Evolutionary conservation across 2,888 invertebrate genomes (phyloP).

Genomic region (Callyntrura guangdongensis): DNA sequence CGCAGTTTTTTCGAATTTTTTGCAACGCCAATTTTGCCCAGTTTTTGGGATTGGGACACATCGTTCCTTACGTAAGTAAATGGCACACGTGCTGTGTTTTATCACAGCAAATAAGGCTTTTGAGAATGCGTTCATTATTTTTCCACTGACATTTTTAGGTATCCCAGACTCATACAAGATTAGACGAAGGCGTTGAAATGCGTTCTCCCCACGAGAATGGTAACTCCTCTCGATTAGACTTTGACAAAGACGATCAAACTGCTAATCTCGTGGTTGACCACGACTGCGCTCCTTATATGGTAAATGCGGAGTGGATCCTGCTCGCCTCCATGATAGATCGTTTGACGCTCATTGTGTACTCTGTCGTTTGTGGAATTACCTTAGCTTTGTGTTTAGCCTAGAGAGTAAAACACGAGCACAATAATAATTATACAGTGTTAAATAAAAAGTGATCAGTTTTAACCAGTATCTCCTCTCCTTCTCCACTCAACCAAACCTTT

Average conservation of each 20-base stretch:
- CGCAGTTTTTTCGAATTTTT: constrained; percentile 85
- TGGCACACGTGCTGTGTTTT: not conserved
- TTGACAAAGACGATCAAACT: constrained; percentile 82
- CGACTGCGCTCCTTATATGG: constrained; percentile 78
- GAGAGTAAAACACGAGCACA: not conserved
- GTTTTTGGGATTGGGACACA: constrained; percentile 84
- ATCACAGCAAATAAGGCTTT: not conserved
- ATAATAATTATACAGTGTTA: not conserved
- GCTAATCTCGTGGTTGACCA: constrained; percentile 76
- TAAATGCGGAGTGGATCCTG: constrained; percentile 84
- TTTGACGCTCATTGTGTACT: constrained; percentile 84
- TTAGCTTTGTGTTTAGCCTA: constrained; percentile 77
- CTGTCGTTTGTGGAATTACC: constrained; percentile 87
- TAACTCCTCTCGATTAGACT: constrained; percentile 60
- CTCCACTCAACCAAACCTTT: not conserved
- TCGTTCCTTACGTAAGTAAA: constrained; percentile 84
- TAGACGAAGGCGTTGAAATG: constrained; percentile 84
- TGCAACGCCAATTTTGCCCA: constrained; percentile 84
- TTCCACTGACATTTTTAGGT: constrained; percentile 74
- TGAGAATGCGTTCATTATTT: not conserved
- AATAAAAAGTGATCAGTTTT: not conserved
- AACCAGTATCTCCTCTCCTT: not conserved
- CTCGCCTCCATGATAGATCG: constrained; percentile 84
- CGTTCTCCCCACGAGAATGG: constrained; percentile 78
- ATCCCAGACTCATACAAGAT: constrained; percentile 83